Evolutionary conservation across 1,140 invertebrate species (phyloP).

Genomic region (Caenorhabditis elegans): WBcel235 BX284602.5:7713501-7714000

Average conservation of each 20-base stretch:
- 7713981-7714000: neutral
- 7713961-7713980: neutral
- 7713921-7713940: slow-evolving; percentile 30
- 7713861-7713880: slow-evolving; percentile 40
- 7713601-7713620: slow-evolving; percentile 37
- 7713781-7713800: slow-evolving; percentile 41
- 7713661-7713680: slow-evolving; percentile 36
- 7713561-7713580: slow-evolving; percentile 39
- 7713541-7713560: slow-evolving; percentile 43
- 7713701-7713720: slow-evolving; percentile 41
- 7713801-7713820: slow-evolving; percentile 42
- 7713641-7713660: neutral
- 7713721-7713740: slow-evolving; percentile 43
- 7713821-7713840: slow-evolving; percentile 39
- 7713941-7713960: slow-evolving; percentile 40
- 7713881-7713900: slow-evolving; percentile 44
- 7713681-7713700: slow-evolving; percentile 41
- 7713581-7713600: slow-evolving; percentile 40
- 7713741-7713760: slow-evolving; percentile 45
- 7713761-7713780: slow-evolving; percentile 46
- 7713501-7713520: too few relatives aligned
- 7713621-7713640: neutral
- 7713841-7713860: slow-evolving; percentile 37
- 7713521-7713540: neutral
- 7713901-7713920: slow-evolving; percentile 37